Evolutionary conservation across 2,113 vertebrate species (phyloP).

Genomic region (Rhynchomys soricoides): DNA sequence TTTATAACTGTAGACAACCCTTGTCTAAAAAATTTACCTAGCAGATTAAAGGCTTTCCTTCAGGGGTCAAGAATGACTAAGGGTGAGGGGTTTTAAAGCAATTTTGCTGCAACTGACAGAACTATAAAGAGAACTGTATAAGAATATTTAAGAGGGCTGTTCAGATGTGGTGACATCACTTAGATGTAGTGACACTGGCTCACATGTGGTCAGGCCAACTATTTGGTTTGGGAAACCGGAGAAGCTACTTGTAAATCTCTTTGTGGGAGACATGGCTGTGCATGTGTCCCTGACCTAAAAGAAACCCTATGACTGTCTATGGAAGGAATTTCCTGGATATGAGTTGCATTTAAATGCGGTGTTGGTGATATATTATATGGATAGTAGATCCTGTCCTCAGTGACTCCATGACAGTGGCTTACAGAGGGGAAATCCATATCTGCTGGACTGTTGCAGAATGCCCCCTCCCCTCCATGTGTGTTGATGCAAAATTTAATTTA

Average conservation of each 20-base stretch:
- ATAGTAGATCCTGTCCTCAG: background rate
- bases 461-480: background rate
- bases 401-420: background rate
- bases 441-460: background rate
- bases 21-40: background rate
- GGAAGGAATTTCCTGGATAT: conserved; percentile 50
- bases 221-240: conserved; percentile 42
- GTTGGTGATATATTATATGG: background rate
- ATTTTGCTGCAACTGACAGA: background rate
- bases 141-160: background rate
- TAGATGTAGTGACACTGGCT: background rate
- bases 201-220: background rate
- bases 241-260: background rate
- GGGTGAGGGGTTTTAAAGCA: background rate
- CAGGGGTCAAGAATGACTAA: conserved; percentile 14
- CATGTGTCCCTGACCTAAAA: conserved; percentile 37
- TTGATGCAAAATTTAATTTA: background rate
- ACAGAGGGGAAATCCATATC: background rate
- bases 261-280: background rate
- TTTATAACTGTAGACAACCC: background rate
- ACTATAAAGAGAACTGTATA: background rate
- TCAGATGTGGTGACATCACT: background rate
- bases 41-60: conserved; percentile 30
- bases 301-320: conserved; percentile 44
- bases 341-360: background rate